Evolutionary conservation across 2,113 vertebrate genomes (phyloP), one percentile per base, ranked within the genome.

Genomic region (Campylomormyrus tamandua): DNA sequence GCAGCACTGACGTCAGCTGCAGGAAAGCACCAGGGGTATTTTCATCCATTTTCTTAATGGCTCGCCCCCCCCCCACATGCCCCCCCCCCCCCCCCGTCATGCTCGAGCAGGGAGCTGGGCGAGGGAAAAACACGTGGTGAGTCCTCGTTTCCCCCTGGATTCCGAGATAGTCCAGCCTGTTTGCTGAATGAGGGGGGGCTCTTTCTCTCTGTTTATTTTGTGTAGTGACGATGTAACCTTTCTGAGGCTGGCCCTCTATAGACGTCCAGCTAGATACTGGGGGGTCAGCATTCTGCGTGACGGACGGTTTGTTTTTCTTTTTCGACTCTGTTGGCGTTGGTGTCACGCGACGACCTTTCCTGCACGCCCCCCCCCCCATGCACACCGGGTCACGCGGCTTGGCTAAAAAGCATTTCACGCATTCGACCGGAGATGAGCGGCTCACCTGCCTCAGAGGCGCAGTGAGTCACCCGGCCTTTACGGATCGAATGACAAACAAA

Each of bases 21-120:
- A 52, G 88, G 87, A 91, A 88, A 83, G 88, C 58, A 87, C 89
- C 88, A 91, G 83, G 90, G 89, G 91, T 91, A 92, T 35, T 50
- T 83, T 93, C 77, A 86, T 88, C 74, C 83, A 90, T 91, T 91
- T 87, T 86, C 90, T 90, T 88, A 89, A 90, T 89, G 77, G 90
- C 89, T 84, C 35, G 53, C 90, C 62, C 42, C 13, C 87, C 56
- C 83, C 90, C n/a, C 58, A 58, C 77, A 89, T 87, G 87, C 19
- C 31, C 31, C 31, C 31, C 31, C 31, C 58, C 83, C n/a, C 48
- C 83, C 87, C 8, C 80, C 35, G 74, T 83, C 80, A 92, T 31
- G 62, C 58, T 46, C 80, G 19, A 31, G 74, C 46, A 35, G 53
- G 53, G 53, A 88, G 87, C 31, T 62, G 87, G 87, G 17, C 10